phyloP scores from a whole-genome alignment of 2,888 invertebrate genomes.

The Parnassius smintheus region DNA sequence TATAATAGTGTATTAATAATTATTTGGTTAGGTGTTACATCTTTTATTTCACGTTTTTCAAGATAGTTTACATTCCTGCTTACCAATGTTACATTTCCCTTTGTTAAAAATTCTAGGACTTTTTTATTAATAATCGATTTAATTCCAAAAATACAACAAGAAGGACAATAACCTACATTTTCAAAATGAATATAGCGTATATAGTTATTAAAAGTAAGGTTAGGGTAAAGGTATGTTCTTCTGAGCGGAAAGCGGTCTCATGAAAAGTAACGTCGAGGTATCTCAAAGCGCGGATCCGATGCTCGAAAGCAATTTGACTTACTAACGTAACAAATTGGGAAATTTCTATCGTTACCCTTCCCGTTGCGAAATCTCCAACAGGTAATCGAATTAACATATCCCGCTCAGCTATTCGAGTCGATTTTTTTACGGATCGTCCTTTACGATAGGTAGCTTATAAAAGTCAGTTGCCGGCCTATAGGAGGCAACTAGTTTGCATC shows the following conservation, averaged over 20 bases:
- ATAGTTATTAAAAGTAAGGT: not conserved
- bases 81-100: too few species aligned
- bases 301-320: constrained; percentile 21
- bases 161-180: too few species aligned
- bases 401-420: constrained; percentile 42
- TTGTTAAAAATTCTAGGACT: too few species aligned
- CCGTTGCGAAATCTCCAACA: constrained; percentile 29
- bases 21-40: too few species aligned
- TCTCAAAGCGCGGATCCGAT: constrained; percentile 23
- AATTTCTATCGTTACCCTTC: constrained; percentile 31
- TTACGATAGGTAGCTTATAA: constrained; percentile 61
- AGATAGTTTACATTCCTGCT: too few species aligned
- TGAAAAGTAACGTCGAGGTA: constrained; percentile 19
- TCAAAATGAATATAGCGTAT: too few species aligned
- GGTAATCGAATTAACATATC: constrained; percentile 63
- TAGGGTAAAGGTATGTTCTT: constrained; percentile 1
- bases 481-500: constrained; percentile 42
- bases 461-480: constrained; percentile 56
- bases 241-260: constrained; percentile 17
- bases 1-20: too few species aligned
- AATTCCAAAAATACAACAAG: too few species aligned
- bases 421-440: constrained; percentile 53
- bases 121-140: too few species aligned
- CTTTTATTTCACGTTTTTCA: too few species aligned
- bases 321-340: constrained; percentile 23